Percentiles rank a stretch among this genome's conserved stretches.
phyloP scores from a whole-genome alignment of 2,797 vertebrate species.

The Perdix hodgsoniae region DNA sequence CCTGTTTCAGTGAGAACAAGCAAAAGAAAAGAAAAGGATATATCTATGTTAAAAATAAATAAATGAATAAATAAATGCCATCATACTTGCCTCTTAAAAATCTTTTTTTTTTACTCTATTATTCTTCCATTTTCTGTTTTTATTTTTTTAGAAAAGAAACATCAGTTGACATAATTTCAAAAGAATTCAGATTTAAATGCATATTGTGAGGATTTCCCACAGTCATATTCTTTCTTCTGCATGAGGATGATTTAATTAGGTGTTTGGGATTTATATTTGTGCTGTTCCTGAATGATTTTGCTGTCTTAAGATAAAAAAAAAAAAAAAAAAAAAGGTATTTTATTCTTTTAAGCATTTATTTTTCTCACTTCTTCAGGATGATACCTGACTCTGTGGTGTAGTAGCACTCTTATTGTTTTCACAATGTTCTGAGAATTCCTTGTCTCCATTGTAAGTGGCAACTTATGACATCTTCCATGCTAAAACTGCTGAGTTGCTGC shows the following conservation, averaged over 20 bases:
- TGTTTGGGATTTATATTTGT: not conserved
- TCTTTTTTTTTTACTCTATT: not conserved
- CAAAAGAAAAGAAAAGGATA: not conserved
- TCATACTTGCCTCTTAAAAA: not conserved
- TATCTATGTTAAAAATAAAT: too few relatives aligned
- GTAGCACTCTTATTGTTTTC: not conserved
- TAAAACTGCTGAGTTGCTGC: conserved; percentile 57
- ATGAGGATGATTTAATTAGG: not conserved
- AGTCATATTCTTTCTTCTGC: not conserved
- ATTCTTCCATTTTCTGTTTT: not conserved
- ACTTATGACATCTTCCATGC: not conserved
- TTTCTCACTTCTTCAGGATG: not conserved
- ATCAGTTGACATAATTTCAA: not conserved
- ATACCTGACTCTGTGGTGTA: not conserved
- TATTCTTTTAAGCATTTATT: not conserved
- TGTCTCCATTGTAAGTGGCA: conserved; percentile 54
- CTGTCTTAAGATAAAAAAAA: not conserved
- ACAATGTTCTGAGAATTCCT: not conserved
- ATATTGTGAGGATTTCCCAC: not conserved
- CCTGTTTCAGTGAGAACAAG: not conserved
- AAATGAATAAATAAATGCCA: not conserved
- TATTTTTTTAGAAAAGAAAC: not conserved
- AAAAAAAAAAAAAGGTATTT: not conserved
- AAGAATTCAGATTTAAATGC: not conserved
- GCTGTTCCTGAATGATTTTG: not conserved